phyloP scores from a whole-genome alignment of 2,113 vertebrate genomes.

The Larimichthys polyactis region DNA sequence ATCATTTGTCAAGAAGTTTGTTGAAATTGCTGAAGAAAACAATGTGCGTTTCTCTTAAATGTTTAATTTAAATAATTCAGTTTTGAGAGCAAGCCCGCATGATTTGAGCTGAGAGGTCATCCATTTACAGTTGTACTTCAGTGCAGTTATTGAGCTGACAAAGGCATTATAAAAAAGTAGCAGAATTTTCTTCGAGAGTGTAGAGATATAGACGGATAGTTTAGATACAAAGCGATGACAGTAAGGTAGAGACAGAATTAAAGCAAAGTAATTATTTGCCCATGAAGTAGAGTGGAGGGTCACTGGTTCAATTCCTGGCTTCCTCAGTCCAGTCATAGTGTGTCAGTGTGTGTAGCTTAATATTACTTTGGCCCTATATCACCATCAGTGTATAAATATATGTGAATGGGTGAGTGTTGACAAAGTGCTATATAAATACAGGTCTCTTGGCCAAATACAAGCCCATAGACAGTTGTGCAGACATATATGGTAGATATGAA shows the following conservation, averaged over 20 bases:
- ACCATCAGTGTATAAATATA: too few relatives aligned
- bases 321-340: too few relatives aligned
- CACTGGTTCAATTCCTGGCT: too few relatives aligned
- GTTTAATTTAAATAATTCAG: neutral
- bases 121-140: constrained; percentile 19
- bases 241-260: too few relatives aligned
- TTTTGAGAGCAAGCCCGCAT: neutral
- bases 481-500: neutral
- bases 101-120: constrained; percentile 16
- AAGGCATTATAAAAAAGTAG: neutral
- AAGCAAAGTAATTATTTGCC: too few relatives aligned
- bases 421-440: neutral
- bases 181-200: neutral
- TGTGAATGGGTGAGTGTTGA: too few relatives aligned
- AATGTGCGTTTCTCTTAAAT: constrained; percentile 37
- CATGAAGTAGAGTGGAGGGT: too few relatives aligned
- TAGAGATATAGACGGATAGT: neutral
- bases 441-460: too few relatives aligned
- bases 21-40: constrained; percentile 47
- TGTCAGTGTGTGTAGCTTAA: too few relatives aligned
- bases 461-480: neutral
- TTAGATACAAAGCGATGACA: neutral
- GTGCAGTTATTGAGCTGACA: constrained; percentile 11
- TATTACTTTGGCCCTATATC: too few relatives aligned
- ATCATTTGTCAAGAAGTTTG: constrained; percentile 70